Conservation (phyloP, 1,140 invertebrate genomes). For the Saccostrea cuccullata region DNA sequence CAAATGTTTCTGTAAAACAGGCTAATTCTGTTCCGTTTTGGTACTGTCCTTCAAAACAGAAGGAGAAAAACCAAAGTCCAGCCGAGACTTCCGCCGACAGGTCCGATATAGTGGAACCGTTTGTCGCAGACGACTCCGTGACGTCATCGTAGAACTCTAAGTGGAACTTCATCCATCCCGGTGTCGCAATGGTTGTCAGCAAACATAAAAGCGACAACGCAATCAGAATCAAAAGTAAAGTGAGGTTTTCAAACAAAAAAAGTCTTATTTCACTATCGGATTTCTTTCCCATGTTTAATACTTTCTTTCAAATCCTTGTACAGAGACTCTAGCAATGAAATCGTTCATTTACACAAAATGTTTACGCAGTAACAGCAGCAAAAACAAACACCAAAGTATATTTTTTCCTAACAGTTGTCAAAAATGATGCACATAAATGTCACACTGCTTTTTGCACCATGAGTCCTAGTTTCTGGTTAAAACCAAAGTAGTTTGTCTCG, state of each 20-base stretch:
- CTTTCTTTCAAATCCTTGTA: neutral
- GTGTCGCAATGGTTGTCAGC: neutral
- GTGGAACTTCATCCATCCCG: slow-evolving; percentile 21
- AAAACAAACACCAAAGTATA: neutral
- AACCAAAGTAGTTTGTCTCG: neutral
- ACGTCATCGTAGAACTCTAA: slow-evolving; percentile 10
- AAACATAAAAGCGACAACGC: neutral
- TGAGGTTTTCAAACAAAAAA: neutral
- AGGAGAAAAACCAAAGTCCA: slow-evolving; percentile 8
- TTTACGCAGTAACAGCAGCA: neutral
- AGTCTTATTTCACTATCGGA: neutral
- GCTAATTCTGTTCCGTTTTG: slow-evolving; percentile 7
- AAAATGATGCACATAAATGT: too few species aligned
- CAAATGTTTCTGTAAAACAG: slow-evolving; percentile 18
- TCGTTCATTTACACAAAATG: neutral
- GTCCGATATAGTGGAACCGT: neutral
- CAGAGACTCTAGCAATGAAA: neutral
- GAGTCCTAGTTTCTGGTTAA: neutral
- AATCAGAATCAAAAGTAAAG: neutral
- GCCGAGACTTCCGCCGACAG: neutral
- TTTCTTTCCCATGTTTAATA: neutral
- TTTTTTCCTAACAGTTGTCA: neutral
- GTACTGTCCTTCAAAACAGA: slow-evolving; percentile 4
- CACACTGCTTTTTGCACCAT: too few species aligned
- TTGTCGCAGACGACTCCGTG: neutral